These are phyloP conservation scores for Margarornis squamiger DNA, from an alignment of 2,797 vertebrate species.

Conservation along the genomic window DNA sequence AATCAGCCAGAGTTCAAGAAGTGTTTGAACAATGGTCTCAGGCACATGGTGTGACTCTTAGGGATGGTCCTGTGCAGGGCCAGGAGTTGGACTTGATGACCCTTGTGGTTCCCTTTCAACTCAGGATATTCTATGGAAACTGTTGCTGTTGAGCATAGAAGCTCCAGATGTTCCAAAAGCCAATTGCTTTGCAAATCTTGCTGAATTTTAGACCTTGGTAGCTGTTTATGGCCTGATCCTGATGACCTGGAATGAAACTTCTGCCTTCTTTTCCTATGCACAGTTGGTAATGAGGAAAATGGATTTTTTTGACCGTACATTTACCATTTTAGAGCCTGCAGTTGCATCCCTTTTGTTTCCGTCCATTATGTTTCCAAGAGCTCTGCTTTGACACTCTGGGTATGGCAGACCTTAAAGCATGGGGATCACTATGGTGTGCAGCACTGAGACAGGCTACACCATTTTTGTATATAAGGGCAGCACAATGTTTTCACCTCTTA, in stretches of 20 bases:
- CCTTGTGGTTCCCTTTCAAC: background rate
- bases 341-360: background rate
- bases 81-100: background rate
- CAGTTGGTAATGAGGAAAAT: background rate
- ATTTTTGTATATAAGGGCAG: background rate
- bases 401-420: background rate
- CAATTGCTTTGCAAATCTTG: background rate
- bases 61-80: background rate
- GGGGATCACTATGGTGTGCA: background rate
- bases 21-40: background rate
- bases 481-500: background rate
- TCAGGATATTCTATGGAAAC: background rate
- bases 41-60: background rate
- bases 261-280: background rate
- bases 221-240: background rate
- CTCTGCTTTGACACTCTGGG: background rate
- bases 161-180: background rate
- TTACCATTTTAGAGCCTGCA: background rate
- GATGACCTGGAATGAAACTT: background rate
- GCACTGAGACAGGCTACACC: background rate
- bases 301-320: background rate
- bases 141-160: background rate
- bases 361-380: background rate
- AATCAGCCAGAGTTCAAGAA: background rate
- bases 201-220: background rate